A percentile compares a stretch with the other conserved stretches of the same genome.
Conservation (phyloP, 1,140 invertebrate genomes). For the Lutraria rhynchaena region DNA sequence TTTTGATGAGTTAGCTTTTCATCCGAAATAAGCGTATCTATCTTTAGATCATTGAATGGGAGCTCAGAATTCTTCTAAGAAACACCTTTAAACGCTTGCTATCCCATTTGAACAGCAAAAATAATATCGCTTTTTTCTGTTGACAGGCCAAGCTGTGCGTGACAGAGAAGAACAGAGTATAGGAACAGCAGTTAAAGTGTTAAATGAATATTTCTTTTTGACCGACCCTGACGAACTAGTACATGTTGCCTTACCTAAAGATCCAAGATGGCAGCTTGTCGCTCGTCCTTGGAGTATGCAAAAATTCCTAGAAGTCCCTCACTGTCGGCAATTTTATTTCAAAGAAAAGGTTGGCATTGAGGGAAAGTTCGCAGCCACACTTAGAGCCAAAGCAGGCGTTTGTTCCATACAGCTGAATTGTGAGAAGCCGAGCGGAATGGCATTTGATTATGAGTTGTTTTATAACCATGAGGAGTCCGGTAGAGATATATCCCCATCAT, state of each 20-base stretch:
- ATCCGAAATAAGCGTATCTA: too few relatives aligned
- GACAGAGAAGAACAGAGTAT: slow-evolving; percentile 49
- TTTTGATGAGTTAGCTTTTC: too few relatives aligned
- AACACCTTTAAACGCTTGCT: too few relatives aligned
- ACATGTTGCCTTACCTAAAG: slow-evolving; percentile 64
- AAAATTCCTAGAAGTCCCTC: slow-evolving; percentile 56
- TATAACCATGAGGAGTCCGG: slow-evolving; percentile 50
- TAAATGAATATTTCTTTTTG: slow-evolving; percentile 75
- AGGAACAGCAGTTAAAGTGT: slow-evolving; percentile 6
- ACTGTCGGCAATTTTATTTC: slow-evolving; percentile 50
- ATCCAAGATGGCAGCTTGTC: slow-evolving; percentile 72
- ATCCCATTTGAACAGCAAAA: too few relatives aligned
- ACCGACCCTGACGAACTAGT: slow-evolving; percentile 72
- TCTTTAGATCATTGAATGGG: too few relatives aligned
- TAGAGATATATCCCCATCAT: slow-evolving; percentile 12
- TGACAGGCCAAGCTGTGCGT: slow-evolving; percentile 51
- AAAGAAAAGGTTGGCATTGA: slow-evolving; percentile 47
- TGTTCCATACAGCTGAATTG: slow-evolving; percentile 27
- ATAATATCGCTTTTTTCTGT: too few relatives aligned
- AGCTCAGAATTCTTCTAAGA: too few relatives aligned
- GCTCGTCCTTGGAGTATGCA: slow-evolving; percentile 60
- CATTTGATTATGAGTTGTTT: slow-evolving; percentile 38
- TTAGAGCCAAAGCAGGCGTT: neutral
- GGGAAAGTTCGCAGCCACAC: slow-evolving; percentile 36
- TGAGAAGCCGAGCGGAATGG: slow-evolving; percentile 1